phyloP scores from a whole-genome alignment of 2,888 invertebrate genomes.

The Trissolcus japonicus region DNA sequence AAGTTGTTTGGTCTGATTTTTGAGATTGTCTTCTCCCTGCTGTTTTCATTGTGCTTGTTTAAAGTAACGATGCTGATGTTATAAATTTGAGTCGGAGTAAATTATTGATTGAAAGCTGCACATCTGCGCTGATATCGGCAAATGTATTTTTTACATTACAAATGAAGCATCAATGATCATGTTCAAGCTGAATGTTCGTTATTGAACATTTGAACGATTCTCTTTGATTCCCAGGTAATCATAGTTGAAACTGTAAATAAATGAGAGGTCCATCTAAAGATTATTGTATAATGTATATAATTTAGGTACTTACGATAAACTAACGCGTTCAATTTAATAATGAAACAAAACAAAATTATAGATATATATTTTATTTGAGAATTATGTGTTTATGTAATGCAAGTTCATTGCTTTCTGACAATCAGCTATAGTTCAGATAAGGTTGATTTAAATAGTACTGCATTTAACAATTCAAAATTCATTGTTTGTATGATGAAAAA shows the following conservation, averaged over 20 bases:
- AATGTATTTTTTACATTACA: conserved; percentile 35
- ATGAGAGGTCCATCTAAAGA: too few species aligned
- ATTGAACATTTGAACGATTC: not conserved
- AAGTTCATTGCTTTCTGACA: not conserved
- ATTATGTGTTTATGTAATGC: not conserved
- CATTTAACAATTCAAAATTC: conserved; percentile 22
- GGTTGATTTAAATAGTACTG: conserved; percentile 9
- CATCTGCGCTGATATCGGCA: conserved; percentile 2
- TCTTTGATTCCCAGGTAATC: not conserved
- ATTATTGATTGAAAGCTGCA: conserved; percentile 2
- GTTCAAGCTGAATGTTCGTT: not conserved
- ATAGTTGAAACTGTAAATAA: conserved; percentile 22
- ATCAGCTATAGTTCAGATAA: too few species aligned
- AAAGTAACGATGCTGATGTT: not conserved
- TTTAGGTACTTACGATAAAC: conserved; percentile 23
- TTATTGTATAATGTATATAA: conserved; percentile 22
- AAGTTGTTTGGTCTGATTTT: conserved; percentile 5
- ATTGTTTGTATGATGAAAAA: conserved; percentile 28
- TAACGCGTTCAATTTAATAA: conserved; percentile 20
- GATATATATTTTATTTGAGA: conserved; percentile 5
- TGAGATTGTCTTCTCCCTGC: conserved; percentile 20
- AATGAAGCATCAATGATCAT: not conserved
- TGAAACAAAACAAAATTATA: not conserved
- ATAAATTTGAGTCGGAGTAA: not conserved
- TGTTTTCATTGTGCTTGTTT: conserved; percentile 9